Evolutionary conservation across 2,113 vertebrate species (phyloP), one percentile per base, ranked within the genome.

Genomic region (Kobus ellipsiprymnus): DNA sequence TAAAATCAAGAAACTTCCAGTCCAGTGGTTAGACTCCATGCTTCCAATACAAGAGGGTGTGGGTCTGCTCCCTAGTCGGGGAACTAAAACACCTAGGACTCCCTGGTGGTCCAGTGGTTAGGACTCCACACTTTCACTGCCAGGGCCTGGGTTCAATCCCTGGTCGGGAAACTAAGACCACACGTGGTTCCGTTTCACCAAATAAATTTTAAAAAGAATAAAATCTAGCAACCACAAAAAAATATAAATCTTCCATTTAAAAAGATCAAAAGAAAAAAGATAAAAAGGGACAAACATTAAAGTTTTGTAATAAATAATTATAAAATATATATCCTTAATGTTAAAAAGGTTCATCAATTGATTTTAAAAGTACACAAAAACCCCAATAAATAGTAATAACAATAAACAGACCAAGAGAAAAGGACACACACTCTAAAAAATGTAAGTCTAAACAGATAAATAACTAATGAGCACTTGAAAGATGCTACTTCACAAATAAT

Each of bases 141-240:
- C 71, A 77, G 40, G 40, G 40, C 71, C 71, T 44, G 71, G 40
- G 71, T 77, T 77, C 71, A 77, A 44, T 44, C 71, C 71, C 71
- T 77, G 71, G 40, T 77, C 6, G 0, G 40, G 40, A 44, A 77
- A 77, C 71, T 77, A 77, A 44, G 71, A 77, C 14, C 23, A 77
- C 12, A 7, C 40, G 1, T 77, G 71, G 67, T 74, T 74, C 67
- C 40, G 11, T 74, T 74, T 74, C 40, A 44, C 40, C 71, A 77
- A 44, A 27, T 77, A 77, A 80, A 80, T 30, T 80, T 17, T 4
- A 30, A 80, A 81, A 64, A 48, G 52, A 60, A 78, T 82, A 52
- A 93, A 96, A 91, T 52, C 46, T 77, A 95, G 54, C 80, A 52
- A 81, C 23, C 33, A 84, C 25, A 93, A 55, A 95, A 89, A 96